Evolutionary conservation across 2,888 invertebrate genomes (phyloP).

Genomic region (Tenthredo distinguenda): DNA sequence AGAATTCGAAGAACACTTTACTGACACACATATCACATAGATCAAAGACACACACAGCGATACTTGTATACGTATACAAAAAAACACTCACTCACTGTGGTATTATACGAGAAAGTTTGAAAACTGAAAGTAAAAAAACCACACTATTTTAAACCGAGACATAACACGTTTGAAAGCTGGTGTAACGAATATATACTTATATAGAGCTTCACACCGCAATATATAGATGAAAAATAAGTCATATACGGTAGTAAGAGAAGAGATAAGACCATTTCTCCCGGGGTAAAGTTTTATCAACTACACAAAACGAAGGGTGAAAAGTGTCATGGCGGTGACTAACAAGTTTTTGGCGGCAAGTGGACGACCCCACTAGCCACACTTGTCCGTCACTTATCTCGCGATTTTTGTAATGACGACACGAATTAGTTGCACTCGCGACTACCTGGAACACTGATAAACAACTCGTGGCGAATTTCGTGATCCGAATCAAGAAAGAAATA

Average conservation of each 20-base stretch:
- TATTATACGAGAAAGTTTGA: neutral
- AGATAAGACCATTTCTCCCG: neutral
- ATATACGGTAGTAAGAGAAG: neutral
- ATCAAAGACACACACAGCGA: neutral
- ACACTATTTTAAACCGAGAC: neutral
- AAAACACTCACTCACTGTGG: neutral
- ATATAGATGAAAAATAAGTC: neutral
- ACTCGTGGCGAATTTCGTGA: neutral
- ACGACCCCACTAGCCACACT: neutral
- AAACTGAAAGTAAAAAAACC: neutral
- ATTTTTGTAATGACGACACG: neutral
- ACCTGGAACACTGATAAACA: neutral
- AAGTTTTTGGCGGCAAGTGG: conserved; percentile 2
- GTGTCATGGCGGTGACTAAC: neutral
- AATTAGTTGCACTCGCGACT: neutral
- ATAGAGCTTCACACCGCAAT: neutral
- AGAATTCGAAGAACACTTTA: neutral
- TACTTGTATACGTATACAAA: neutral
- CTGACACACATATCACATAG: neutral
- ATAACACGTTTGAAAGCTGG: neutral
- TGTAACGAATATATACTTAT: neutral
- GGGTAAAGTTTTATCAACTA: neutral
- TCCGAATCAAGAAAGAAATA: neutral
- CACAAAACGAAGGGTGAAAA: neutral
- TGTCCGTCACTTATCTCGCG: too few relatives aligned